phyloP scores from a whole-genome alignment of 2,797 vertebrate genomes.

The Prionace glauca region DNA sequence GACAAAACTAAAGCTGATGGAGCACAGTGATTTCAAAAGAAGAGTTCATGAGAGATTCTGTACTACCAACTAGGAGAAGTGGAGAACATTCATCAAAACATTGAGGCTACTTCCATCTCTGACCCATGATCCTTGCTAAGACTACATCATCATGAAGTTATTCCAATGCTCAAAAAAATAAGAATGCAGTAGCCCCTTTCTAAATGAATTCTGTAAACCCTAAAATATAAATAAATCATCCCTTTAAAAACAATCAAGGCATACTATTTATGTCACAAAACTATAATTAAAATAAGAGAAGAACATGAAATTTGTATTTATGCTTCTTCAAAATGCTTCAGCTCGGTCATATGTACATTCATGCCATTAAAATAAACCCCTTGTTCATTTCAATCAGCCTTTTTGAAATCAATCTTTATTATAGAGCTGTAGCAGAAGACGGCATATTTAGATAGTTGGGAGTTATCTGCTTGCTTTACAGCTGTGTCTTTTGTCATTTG shows the following conservation, averaged over 20 bases:
- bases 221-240: not conserved
- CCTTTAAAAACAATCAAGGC: not conserved
- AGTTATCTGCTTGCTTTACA: not conserved
- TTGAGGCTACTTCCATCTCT: not conserved
- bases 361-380: not conserved
- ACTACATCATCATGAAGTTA: not conserved
- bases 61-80: not conserved
- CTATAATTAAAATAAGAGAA: not conserved
- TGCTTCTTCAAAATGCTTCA: not conserved
- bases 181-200: not conserved
- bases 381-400: not conserved
- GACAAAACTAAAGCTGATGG: not conserved
- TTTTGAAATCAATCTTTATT: constrained; percentile 7
- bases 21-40: constrained; percentile 1
- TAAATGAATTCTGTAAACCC: not conserved
- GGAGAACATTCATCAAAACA: not conserved
- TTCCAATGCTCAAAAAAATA: not conserved
- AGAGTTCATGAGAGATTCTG: not conserved
- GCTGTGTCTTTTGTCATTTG: not conserved
- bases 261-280: not conserved
- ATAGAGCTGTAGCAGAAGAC: not conserved
- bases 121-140: not conserved
- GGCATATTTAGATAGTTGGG: not conserved
- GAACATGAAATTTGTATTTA: not conserved
- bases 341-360: not conserved